Percentiles rank a stretch among this genome's conserved stretches.
phyloP scores from a whole-genome alignment of 2,797 vertebrate genomes.

The Champsocephalus esox region DNA sequence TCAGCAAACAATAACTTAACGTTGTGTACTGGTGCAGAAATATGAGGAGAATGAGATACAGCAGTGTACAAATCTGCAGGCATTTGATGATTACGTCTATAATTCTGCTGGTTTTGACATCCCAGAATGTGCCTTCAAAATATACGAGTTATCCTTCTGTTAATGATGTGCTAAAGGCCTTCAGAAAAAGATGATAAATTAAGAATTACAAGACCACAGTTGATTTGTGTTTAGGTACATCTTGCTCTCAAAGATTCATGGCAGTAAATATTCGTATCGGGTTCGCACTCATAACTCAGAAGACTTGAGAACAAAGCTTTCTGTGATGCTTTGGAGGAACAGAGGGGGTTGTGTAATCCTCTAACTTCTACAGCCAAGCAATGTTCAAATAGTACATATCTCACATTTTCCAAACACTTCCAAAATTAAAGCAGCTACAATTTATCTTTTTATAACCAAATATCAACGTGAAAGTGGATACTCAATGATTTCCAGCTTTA shows the following conservation, averaged over 20 bases:
- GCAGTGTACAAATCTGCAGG: background rate
- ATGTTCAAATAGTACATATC: background rate
- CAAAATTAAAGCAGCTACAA: no score
- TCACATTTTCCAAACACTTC: background rate
- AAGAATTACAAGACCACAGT: slow-evolving; percentile 1
- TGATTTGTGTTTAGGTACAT: background rate
- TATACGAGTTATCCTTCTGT: slow-evolving; percentile 30
- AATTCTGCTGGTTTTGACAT: slow-evolving; percentile 31
- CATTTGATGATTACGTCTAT: slow-evolving; percentile 7
- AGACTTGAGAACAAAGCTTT: slow-evolving; percentile 6
- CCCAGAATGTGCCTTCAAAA: slow-evolving; percentile 20
- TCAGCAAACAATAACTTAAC: slow-evolving; percentile 1
- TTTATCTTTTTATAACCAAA: background rate
- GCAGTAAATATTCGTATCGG: slow-evolving; percentile 11
- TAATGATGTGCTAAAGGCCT: slow-evolving; percentile 16
- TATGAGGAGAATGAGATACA: slow-evolving; percentile 18
- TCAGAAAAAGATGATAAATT: slow-evolving; percentile 40
- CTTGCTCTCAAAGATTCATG: background rate
- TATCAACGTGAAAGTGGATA: background rate
- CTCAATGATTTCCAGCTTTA: background rate
- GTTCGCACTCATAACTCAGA: background rate
- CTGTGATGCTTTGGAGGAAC: background rate
- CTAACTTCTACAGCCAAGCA: background rate
- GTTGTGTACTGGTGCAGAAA: slow-evolving; percentile 26
- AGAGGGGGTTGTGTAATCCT: slow-evolving; percentile 6